Percentiles rank a stretch among this genome's conserved stretches.
Conservation (phyloP, 2,888 invertebrate genomes). For the Dryomyza anilis region DNA sequence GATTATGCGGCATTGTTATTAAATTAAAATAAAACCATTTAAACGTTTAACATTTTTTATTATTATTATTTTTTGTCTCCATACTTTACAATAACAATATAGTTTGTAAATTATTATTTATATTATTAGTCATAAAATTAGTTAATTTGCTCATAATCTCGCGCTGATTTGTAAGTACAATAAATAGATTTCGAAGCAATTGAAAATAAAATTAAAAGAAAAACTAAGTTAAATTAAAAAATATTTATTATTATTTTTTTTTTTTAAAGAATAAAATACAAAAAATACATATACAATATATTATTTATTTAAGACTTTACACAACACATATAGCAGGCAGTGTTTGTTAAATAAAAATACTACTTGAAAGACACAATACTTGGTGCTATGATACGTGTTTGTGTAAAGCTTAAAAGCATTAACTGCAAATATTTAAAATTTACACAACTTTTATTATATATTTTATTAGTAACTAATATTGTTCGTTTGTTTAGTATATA, state of each 20-base stretch:
- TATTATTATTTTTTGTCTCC: conserved; percentile 6
- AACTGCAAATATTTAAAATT: conserved; percentile 26
- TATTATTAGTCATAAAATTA: conserved; percentile 4
- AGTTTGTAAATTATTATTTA: not conserved
- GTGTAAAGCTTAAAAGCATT: not conserved
- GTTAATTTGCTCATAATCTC: conserved; percentile 32
- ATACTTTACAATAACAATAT: conserved; percentile 7
- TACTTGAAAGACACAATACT: too few relatives aligned
- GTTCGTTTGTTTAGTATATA: not conserved
- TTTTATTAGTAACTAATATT: not conserved
- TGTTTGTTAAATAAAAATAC: too few relatives aligned
- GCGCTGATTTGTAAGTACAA: conserved; percentile 52
- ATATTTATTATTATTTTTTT: too few relatives aligned
- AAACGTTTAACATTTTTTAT: not conserved
- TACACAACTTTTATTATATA: conserved; percentile 16
- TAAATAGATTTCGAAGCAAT: conserved; percentile 52
- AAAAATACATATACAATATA: conserved; percentile 27
- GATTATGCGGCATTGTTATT: not conserved
- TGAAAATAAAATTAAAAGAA: conserved; percentile 1
- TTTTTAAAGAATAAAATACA: conserved; percentile 23
- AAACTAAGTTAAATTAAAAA: not conserved
- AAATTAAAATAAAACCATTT: not conserved
- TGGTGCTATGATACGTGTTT: not conserved
- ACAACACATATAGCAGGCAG: not conserved
- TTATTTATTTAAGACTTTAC: not conserved